Conservation (phyloP, 2,888 invertebrate species). For the Callosobruchus maculatus region DNA sequence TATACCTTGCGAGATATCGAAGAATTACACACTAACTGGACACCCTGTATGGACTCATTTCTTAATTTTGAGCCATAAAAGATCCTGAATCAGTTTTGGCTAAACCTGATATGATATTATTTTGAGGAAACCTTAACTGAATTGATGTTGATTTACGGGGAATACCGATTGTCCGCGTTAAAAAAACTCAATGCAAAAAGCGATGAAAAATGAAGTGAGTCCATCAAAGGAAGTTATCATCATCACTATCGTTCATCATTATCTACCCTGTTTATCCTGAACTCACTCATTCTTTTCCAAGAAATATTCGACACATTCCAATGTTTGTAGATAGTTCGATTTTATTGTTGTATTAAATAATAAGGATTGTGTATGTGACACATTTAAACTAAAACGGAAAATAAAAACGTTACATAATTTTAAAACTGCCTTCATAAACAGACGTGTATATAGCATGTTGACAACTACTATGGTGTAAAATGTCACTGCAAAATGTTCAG, state of each 20-base stretch:
- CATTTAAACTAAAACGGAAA: background rate
- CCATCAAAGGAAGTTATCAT: background rate
- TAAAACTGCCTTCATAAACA: background rate
- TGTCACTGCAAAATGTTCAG: background rate
- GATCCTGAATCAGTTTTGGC: no score
- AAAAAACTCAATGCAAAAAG: no score
- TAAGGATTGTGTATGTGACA: background rate
- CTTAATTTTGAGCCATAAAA: no score
- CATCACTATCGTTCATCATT: no score
- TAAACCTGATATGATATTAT: no score
- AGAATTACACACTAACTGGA: no score
- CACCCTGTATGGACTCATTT: no score
- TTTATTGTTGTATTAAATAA: background rate
- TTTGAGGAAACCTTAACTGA: no score
- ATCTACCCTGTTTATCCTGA: background rate
- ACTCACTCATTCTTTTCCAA: background rate
- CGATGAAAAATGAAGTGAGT: background rate
- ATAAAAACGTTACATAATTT: background rate
- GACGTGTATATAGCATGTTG: background rate
- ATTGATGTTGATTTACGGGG: no score
- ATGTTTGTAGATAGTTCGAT: background rate
- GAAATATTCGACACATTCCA: background rate
- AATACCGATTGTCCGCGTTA: no score
- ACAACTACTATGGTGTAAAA: background rate
- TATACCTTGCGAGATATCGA: no score